Percentiles rank a stretch among this genome's conserved stretches.
phyloP scores from a whole-genome alignment of 2,888 invertebrate species.

The Phengaris alcon region DNA sequence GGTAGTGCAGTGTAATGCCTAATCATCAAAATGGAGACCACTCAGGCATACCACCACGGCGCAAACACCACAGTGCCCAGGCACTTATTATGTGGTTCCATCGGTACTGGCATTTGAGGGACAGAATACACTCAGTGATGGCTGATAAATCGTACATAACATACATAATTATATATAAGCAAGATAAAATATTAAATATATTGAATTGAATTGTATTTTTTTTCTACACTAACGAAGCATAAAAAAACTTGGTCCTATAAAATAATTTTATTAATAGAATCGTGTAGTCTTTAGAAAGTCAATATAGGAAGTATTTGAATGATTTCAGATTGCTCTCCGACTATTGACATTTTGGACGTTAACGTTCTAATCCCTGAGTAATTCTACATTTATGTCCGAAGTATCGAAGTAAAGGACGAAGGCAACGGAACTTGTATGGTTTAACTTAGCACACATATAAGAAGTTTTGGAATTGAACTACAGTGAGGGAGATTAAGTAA shows the following conservation, averaged over 20 bases:
- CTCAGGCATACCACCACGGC: too few relatives aligned
- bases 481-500: background rate
- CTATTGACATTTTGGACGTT: conserved; percentile 15
- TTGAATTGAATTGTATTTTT: background rate
- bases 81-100: too few relatives aligned
- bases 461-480: background rate
- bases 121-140: too few relatives aligned
- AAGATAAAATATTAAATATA: too few relatives aligned
- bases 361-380: background rate
- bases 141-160: too few relatives aligned
- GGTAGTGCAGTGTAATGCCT: too few relatives aligned
- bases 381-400: background rate
- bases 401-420: background rate
- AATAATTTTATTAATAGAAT: background rate
- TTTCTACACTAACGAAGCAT: background rate
- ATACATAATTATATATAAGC: too few relatives aligned
- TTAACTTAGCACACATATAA: background rate
- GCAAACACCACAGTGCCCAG: too few relatives aligned
- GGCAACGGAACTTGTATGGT: background rate
- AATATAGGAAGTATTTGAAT: conserved; percentile 13
- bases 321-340: background rate
- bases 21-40: too few relatives aligned
- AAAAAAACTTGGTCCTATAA: background rate
- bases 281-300: conserved; percentile 7
- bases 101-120: too few relatives aligned